Conservation (phyloP, 1,140 invertebrate species). For the Plutomurus gul region DNA sequence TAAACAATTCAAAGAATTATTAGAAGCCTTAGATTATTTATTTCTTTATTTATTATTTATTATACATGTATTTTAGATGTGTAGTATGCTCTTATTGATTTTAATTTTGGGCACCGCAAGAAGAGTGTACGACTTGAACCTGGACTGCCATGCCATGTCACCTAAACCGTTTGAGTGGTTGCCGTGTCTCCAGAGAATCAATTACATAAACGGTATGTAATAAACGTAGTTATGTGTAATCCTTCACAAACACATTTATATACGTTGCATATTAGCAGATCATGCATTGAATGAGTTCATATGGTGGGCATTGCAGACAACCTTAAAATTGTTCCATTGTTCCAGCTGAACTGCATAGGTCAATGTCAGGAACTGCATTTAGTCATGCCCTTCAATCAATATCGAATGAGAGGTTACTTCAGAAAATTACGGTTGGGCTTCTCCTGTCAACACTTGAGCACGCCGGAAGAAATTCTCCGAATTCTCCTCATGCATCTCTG, state of each 20-base stretch:
- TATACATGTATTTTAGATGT: no score
- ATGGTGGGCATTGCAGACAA: not conserved
- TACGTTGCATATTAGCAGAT: not conserved
- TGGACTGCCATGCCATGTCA: no score
- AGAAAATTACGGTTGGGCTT: not conserved
- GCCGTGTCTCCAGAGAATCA: no score
- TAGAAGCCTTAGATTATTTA: no score
- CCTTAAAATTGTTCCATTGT: constrained; percentile 19
- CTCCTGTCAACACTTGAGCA: constrained; percentile 18
- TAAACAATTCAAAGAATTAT: no score
- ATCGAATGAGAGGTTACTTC: not conserved
- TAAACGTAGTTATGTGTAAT: no score
- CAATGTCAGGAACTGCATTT: constrained; percentile 22
- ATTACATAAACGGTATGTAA: no score
- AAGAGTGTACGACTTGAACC: no score
- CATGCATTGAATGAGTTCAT: not conserved
- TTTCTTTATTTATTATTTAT: no score
- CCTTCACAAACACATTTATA: not conserved
- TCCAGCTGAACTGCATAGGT: constrained; percentile 1
- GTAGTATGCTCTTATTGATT: no score
- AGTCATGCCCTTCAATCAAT: constrained; percentile 28
- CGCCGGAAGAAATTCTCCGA: constrained; percentile 11
- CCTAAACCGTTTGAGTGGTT: no score
- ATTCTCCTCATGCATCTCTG: constrained; percentile 19
- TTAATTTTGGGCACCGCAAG: no score